Conservation (phyloP, 2,797 vertebrate species). For the Platyrinchus mystaceus region DNA sequence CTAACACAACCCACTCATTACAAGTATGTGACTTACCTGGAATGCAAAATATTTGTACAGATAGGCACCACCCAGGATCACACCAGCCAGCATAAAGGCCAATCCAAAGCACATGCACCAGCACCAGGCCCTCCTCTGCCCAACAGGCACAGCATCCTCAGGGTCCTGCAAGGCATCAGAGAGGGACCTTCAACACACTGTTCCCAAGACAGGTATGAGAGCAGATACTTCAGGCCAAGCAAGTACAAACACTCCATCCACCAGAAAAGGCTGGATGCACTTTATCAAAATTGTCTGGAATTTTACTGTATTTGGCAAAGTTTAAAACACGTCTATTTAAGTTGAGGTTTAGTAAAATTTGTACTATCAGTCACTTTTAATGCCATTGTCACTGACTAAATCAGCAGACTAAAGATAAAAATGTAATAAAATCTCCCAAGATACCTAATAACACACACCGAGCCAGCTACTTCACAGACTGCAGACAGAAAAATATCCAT, state of each 20-base stretch:
- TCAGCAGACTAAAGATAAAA: background rate
- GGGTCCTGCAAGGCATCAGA: slow-evolving; percentile 79
- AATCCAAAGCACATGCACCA: slow-evolving; percentile 97
- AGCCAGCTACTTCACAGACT: background rate
- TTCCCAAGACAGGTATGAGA: background rate
- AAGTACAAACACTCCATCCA: background rate
- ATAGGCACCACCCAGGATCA: slow-evolving; percentile 92
- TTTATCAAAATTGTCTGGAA: background rate
- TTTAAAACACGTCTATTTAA: background rate
- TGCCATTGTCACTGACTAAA: background rate
- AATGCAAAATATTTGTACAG: slow-evolving; percentile 87
- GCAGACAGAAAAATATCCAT: background rate
- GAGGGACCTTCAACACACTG: background rate
- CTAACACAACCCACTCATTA: background rate
- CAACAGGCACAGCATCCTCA: slow-evolving; percentile 80
- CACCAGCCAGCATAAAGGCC: slow-evolving; percentile 91
- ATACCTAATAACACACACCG: background rate
- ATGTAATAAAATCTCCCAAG: background rate
- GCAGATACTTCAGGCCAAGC: background rate
- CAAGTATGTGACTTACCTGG: slow-evolving; percentile 77
- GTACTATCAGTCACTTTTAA: background rate
- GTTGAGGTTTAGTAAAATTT: background rate
- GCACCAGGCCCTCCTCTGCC: slow-evolving; percentile 90
- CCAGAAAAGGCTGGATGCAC: rapidly evolving
- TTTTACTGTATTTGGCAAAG: background rate